Percentiles rank a stretch among this genome's conserved stretches.
These are phyloP conservation scores for Paedocypris micromegethes DNA, from an alignment of 2,797 vertebrate species.

Conservation along the genomic window DNA sequence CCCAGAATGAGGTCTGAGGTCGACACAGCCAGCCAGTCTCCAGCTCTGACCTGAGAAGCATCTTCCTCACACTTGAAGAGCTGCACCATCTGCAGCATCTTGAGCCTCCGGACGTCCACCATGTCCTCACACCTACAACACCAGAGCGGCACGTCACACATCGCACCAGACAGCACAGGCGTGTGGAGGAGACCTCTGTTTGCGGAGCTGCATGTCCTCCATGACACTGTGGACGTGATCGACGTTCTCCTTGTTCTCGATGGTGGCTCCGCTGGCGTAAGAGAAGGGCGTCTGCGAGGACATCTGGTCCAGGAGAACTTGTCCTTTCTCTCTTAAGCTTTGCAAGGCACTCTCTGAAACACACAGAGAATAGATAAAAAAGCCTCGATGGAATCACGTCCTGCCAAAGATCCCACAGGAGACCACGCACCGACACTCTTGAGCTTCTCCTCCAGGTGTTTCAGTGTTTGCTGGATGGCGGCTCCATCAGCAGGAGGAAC, in stretches of 20 bases:
- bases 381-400: no score
- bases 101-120: conserved; percentile 94
- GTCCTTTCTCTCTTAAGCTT: conserved; percentile 90
- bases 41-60: conserved; percentile 80
- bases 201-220: conserved; percentile 98
- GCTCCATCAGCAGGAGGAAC: conserved; percentile 92
- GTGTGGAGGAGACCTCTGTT: conserved; percentile 75
- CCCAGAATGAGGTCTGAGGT: background rate
- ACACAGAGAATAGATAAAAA: background rate
- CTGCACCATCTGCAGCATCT: conserved; percentile 99
- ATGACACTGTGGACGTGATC: conserved; percentile 93
- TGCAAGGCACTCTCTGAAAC: conserved; percentile 81
- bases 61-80: conserved; percentile 98
- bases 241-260: conserved; percentile 88
- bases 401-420: no score
- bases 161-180: conserved; percentile 15
- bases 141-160: conserved; percentile 2
- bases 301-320: conserved; percentile 87
- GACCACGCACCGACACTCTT: conserved; percentile 82
- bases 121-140: conserved; percentile 93
- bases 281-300: conserved; percentile 86
- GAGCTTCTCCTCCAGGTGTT: conserved; percentile 95
- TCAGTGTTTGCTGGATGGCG: conserved; percentile 94
- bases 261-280: conserved; percentile 81
- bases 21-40: background rate